A percentile compares a stretch with the other conserved stretches of the same genome.
phyloP scores from a whole-genome alignment of 2,113 vertebrate genomes.

The Shinisaurus crocodilurus region DNA sequence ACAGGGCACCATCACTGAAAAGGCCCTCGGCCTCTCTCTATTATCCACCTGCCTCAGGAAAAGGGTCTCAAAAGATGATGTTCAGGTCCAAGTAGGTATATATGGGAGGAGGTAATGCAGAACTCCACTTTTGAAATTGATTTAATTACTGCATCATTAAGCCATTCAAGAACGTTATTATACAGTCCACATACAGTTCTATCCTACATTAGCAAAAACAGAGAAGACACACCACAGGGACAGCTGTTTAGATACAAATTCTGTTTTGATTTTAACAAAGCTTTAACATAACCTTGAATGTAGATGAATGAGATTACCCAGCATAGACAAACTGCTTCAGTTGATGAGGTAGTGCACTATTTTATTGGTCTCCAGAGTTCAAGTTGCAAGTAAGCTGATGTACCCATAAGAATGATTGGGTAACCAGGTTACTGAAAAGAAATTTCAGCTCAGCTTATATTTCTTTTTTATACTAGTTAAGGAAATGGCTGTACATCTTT shows the following conservation, averaged over 20 bases:
- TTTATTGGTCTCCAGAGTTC: neutral
- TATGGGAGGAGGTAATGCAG: no score
- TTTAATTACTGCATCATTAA: neutral
- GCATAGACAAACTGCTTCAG: neutral
- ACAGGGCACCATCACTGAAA: no score
- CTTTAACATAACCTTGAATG: neutral
- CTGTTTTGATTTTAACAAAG: neutral
- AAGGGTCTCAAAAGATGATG: no score
- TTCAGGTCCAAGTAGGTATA: no score
- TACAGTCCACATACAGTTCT: neutral
- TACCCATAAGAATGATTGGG: neutral
- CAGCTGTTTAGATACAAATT: neutral
- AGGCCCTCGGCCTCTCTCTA: no score
- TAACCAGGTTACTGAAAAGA: neutral
- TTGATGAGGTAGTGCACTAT: neutral
- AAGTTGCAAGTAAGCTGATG: neutral
- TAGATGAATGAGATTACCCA: neutral
- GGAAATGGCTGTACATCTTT: neutral
- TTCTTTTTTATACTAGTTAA: neutral
- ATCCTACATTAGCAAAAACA: neutral
- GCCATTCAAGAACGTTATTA: neutral
- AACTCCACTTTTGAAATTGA: neutral
- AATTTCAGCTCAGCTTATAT: neutral
- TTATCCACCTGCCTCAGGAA: no score
- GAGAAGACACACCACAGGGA: neutral